phyloP scores from a whole-genome alignment of 2,797 vertebrate genomes.

The Morelia viridis region DNA sequence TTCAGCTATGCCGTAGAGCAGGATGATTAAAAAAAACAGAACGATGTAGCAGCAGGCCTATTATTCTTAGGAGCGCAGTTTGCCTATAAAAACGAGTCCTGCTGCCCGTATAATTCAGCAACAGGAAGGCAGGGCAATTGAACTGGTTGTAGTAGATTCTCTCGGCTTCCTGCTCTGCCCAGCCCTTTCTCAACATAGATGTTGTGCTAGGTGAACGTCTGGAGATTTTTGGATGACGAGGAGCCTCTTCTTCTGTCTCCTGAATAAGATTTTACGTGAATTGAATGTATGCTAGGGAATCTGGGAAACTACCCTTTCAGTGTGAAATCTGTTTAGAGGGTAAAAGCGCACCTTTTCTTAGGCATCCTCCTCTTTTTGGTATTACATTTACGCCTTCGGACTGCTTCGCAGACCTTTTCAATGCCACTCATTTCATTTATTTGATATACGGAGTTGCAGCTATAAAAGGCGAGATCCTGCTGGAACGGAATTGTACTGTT shows the following conservation, averaged over 20 bases:
- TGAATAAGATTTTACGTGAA: not conserved
- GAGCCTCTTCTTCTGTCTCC: not conserved
- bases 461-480: too few species aligned
- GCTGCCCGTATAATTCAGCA: not conserved
- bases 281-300: not conserved
- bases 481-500: not conserved
- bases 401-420: not conserved
- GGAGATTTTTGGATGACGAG: not conserved
- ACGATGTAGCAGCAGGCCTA: not conserved
- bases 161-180: constrained; percentile 8
- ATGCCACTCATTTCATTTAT: too few species aligned
- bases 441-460: not conserved
- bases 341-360: not conserved
- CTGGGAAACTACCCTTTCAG: too few species aligned
- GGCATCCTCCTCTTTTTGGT: not conserved
- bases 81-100: constrained; percentile 22
- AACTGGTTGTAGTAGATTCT: constrained; percentile 5
- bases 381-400: not conserved
- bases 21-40: not conserved
- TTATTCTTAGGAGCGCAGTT: not conserved
- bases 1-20: not conserved
- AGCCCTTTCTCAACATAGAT: not conserved
- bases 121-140: not conserved
- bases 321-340: not conserved
- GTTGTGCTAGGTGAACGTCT: constrained; percentile 15